phyloP scores from a whole-genome alignment of 2,797 vertebrate species.

The Dermochelys coriacea region DNA sequence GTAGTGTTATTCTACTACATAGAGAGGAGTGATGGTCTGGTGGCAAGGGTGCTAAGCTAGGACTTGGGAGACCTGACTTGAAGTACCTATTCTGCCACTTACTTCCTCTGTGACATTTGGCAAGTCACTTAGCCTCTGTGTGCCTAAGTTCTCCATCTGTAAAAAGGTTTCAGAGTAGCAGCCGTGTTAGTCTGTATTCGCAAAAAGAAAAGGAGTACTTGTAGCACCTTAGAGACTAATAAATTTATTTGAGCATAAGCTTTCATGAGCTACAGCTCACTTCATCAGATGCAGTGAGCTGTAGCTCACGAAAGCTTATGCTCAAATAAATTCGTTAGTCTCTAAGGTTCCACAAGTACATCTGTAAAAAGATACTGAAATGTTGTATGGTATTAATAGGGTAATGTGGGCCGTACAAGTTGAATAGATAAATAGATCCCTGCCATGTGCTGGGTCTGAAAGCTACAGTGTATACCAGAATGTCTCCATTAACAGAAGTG shows the following conservation, averaged over 20 bases:
- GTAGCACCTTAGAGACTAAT: too few species aligned
- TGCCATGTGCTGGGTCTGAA: background rate
- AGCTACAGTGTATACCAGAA: background rate
- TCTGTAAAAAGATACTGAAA: background rate
- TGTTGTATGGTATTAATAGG: background rate
- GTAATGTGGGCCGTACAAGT: background rate
- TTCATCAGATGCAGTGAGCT: too few species aligned
- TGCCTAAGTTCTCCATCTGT: background rate
- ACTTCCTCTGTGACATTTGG: background rate
- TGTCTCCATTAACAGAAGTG: background rate
- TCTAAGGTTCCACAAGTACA: too few species aligned
- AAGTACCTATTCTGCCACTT: background rate
- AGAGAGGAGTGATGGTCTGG: rapidly evolving
- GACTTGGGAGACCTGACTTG: background rate
- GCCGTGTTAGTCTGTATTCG: too few species aligned
- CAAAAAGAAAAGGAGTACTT: too few species aligned
- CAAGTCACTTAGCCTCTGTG: too few species aligned
- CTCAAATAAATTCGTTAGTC: too few species aligned
- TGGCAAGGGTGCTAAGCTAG: background rate
- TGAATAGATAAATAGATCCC: background rate
- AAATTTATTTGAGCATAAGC: too few species aligned
- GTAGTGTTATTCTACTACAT: background rate
- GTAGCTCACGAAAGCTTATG: too few species aligned
- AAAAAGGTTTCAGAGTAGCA: too few species aligned
- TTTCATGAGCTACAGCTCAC: too few species aligned